Percentiles rank a stretch among this genome's conserved stretches.
phyloP scores from a whole-genome alignment of 2,888 invertebrate genomes.

The Patella depressa region DNA sequence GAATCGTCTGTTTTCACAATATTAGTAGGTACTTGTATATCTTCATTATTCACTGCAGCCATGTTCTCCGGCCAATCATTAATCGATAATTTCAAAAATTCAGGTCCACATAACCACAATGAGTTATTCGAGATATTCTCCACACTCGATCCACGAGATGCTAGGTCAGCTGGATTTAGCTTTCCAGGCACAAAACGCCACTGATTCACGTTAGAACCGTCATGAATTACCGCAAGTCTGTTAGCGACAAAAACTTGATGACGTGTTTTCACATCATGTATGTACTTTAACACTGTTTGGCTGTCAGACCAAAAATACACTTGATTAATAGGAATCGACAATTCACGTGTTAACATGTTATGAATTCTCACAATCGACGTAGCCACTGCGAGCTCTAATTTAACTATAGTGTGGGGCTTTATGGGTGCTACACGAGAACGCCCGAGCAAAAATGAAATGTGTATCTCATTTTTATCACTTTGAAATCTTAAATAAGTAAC shows the following conservation, averaged over 20 bases:
- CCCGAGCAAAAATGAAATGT: conserved; percentile 17
- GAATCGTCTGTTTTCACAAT: no score
- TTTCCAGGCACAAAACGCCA: neutral
- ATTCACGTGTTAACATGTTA: neutral
- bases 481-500: conserved; percentile 8
- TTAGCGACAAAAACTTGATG: no score
- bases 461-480: neutral
- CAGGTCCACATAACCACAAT: conserved; percentile 33
- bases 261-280: no score
- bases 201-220: no score
- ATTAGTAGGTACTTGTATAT: no score
- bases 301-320: no score
- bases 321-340: no score
- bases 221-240: no score
- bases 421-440: conserved; percentile 17
- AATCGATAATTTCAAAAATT: conserved; percentile 23
- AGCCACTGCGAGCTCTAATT: conserved; percentile 18
- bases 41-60: no score
- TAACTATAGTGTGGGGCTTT: conserved; percentile 14
- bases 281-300: no score
- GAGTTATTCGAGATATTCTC: conserved; percentile 15
- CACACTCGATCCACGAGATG: conserved; percentile 31
- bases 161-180: conserved; percentile 36
- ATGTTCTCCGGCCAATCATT: conserved; percentile 7
- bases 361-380: conserved; percentile 13